Percentiles rank a stretch among this genome's conserved stretches.
Evolutionary conservation across 2,797 vertebrate species (phyloP).

Genomic region (Eidolon dupreanum): DNA sequence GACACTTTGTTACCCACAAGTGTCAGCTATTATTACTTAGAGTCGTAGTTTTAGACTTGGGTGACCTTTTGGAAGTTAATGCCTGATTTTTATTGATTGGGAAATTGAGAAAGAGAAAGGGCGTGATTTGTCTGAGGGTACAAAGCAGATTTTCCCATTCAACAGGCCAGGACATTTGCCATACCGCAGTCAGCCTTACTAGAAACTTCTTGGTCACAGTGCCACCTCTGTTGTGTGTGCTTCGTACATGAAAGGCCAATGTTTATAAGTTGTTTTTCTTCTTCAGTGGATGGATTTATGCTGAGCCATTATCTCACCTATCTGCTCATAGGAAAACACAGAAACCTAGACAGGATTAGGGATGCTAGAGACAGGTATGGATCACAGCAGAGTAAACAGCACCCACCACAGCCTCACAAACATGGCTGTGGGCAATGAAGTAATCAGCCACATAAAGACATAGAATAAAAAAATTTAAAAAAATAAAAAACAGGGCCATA

Average conservation of each 20-base stretch:
- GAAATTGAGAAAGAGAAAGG: neutral
- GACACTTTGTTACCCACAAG: neutral
- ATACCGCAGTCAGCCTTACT: neutral
- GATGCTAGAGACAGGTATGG: neutral
- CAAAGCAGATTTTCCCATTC: neutral
- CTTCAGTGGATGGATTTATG: neutral
- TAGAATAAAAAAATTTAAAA: neutral
- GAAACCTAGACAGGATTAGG: slow-evolving; percentile 63
- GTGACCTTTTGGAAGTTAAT: neutral
- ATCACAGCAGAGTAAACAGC: neutral
- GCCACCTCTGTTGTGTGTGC: neutral
- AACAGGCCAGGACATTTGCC: neutral
- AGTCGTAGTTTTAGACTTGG: neutral
- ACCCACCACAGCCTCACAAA: slow-evolving; percentile 14
- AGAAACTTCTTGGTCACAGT: neutral
- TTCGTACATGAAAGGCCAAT: neutral
- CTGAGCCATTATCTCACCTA: slow-evolving; percentile 48
- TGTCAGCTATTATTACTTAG: neutral
- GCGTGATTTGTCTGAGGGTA: neutral
- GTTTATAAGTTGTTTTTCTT: slow-evolving; percentile 37
- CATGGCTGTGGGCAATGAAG: slow-evolving; percentile 36
- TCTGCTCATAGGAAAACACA: neutral
- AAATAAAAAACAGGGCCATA: neutral
- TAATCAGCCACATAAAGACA: slow-evolving; percentile 50
- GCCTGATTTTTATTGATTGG: neutral